Base-by-base conservation (phyloP, 2,113 vertebrate species). In the Calidris pygmaea region DNA sequence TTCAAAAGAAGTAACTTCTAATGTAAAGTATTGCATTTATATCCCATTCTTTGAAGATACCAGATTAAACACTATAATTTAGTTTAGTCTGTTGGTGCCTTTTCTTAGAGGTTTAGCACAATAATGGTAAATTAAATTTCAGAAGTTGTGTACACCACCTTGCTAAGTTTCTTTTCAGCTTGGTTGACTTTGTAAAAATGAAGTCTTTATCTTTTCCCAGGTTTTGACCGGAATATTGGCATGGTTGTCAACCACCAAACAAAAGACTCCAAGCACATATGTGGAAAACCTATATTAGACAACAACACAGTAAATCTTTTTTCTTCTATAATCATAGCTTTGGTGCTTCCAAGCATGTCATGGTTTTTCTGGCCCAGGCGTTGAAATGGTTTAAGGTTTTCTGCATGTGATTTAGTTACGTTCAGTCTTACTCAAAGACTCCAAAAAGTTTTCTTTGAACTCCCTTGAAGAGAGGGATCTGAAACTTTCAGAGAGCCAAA, bases 231-330 rank as follows among this genome's bases (percentile, higher is more conserved):
- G 60, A 98, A 88, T 90, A 98, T 97, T 19, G 98, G 98, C 71
- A 98, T 98, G 97, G 99, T 99, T 95, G 99, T 99, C 89, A 98
- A 95, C 71, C 98, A 98, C 74, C 97, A 98, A 85, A 98, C 98
- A 0, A 94, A 96, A 34, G 98, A 98, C 27, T 98, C 98, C 45
- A 98, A 93, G 92, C 85, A 98, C 77, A 98, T 99, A 95, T 98
- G 98, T 74, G 99, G 99, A 56, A 99, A 99, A 85, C 98, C 99
- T 23, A 99, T 99, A 93, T 94, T 99, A 52, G 99, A 99, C 96
- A 99, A 99, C 98, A 99, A 99, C 0, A 98, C 98, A 0, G 99
- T 99, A 29, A 99, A 99, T 95, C 99, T 99, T 30, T 99, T 99
- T 96, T 99, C 99, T 86, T 98, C 98, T 7, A 95, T 99, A 35